These are phyloP conservation scores for Myrmecobius fasciatus DNA, from an alignment of 2,113 vertebrate species.

Conservation along the genomic window DNA sequence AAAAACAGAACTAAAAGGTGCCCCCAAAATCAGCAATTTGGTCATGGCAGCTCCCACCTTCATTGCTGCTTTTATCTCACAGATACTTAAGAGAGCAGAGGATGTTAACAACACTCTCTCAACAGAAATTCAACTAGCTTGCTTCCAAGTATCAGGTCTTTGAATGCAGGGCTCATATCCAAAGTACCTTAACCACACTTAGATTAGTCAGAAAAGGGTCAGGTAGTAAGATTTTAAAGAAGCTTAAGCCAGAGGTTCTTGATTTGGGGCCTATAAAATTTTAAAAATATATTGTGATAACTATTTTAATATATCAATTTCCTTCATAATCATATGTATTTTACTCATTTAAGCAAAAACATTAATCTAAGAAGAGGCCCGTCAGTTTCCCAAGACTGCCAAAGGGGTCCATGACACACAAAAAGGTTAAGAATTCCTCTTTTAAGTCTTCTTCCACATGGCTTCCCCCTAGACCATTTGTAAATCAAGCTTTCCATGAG, in stretches of 20 bases:
- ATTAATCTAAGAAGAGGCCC: not conserved
- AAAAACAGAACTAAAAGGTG: not conserved
- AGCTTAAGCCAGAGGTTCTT: not conserved
- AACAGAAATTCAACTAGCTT: slow-evolving; percentile 37
- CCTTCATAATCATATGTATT: not conserved
- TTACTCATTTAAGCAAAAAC: not conserved
- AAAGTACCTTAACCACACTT: slow-evolving; percentile 18
- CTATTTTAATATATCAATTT: not conserved
- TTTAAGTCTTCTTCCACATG: not conserved
- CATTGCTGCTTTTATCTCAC: slow-evolving; percentile 28
- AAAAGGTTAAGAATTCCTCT: not conserved
- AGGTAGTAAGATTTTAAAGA: not conserved
- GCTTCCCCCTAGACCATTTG: no score
- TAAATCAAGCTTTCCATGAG: not conserved
- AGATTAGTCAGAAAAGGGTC: slow-evolving; percentile 29
- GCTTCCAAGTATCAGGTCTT: not conserved
- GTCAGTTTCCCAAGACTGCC: not conserved
- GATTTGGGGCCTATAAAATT: not conserved
- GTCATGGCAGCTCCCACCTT: not conserved
- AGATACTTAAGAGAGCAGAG: slow-evolving; percentile 4
- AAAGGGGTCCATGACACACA: no score
- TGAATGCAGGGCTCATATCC: slow-evolving; percentile 37
- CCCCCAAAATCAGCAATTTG: slow-evolving; percentile 38
- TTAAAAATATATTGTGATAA: not conserved
- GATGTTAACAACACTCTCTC: slow-evolving; percentile 16